Conservation (phyloP, 2,113 vertebrate species). For the Tachysurus vachellii region DNA sequence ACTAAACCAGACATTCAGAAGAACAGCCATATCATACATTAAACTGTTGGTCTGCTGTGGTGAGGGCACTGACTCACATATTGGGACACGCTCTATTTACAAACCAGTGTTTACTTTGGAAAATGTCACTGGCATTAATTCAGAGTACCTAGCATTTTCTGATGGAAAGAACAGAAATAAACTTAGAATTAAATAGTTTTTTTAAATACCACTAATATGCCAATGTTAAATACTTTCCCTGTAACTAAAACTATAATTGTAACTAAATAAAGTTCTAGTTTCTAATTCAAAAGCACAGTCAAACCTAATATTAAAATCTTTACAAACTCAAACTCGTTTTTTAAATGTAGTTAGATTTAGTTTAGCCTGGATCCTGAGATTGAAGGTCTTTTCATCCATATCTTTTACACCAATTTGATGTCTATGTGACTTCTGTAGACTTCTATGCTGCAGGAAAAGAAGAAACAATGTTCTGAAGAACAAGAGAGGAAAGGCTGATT, state of each 20-base stretch:
- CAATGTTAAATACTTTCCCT: neutral
- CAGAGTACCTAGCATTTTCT: neutral
- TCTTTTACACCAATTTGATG: neutral
- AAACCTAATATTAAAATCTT: neutral
- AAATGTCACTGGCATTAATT: neutral
- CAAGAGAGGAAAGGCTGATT: neutral
- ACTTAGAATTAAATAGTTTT: too few species aligned
- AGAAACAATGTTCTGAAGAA: too few species aligned
- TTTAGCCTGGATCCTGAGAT: neutral
- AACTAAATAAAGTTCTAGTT: neutral
- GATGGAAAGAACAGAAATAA: neutral
- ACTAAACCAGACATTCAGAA: neutral
- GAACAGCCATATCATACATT: neutral
- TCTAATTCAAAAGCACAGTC: neutral
- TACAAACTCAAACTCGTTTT: neutral
- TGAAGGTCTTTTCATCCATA: neutral
- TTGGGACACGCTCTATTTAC: neutral
- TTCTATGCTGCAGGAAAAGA: neutral
- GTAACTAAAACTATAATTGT: neutral
- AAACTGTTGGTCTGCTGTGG: too few species aligned
- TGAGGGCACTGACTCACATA: neutral
- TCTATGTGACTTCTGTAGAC: neutral
- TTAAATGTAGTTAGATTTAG: neutral
- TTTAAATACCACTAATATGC: neutral
- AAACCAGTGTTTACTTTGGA: conserved; percentile 11